Conservation (phyloP, 2,888 invertebrate genomes). For the Cremastinae sp. region DNA sequence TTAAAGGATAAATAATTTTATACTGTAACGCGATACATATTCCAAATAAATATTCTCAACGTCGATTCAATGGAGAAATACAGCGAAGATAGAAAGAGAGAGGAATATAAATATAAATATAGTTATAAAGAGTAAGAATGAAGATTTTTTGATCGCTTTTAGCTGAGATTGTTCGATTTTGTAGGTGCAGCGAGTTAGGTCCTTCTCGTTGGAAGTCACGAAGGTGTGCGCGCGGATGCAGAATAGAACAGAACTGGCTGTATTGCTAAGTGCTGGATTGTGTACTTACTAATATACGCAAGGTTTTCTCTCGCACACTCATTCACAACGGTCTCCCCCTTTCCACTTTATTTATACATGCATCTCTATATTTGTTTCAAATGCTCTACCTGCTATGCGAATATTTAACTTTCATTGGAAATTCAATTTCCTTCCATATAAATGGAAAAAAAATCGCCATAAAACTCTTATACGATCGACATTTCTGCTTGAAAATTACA, state of each 20-base stretch:
- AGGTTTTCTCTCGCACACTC: constrained; percentile 61
- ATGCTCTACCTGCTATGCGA: constrained; percentile 2
- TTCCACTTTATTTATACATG: constrained; percentile 61
- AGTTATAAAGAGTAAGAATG: too few relatives aligned
- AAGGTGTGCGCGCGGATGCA: constrained; percentile 33
- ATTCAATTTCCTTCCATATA: too few relatives aligned
- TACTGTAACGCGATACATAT: too few relatives aligned
- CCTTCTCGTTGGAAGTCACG: background rate
- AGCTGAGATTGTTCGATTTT: background rate
- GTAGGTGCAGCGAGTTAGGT: background rate
- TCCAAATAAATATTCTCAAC: too few relatives aligned
- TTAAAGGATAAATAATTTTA: too few relatives aligned
- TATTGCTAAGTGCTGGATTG: constrained; percentile 71
- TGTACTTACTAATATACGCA: constrained; percentile 63
- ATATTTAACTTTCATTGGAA: background rate
- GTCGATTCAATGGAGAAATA: too few relatives aligned
- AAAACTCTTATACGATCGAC: too few relatives aligned
- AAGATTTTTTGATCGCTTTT: background rate
- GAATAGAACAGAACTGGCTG: constrained; percentile 61
- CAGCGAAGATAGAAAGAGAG: too few relatives aligned
- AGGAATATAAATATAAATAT: too few relatives aligned
- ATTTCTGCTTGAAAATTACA: too few relatives aligned
- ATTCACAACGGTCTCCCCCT: constrained; percentile 33
- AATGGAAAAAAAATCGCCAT: too few relatives aligned
- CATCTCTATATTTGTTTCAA: constrained; percentile 3